Evolutionary conservation across 2,113 vertebrate genomes (phyloP), one percentile per base, ranked within the genome.

Genomic region (Sylvia atricapilla): DNA sequence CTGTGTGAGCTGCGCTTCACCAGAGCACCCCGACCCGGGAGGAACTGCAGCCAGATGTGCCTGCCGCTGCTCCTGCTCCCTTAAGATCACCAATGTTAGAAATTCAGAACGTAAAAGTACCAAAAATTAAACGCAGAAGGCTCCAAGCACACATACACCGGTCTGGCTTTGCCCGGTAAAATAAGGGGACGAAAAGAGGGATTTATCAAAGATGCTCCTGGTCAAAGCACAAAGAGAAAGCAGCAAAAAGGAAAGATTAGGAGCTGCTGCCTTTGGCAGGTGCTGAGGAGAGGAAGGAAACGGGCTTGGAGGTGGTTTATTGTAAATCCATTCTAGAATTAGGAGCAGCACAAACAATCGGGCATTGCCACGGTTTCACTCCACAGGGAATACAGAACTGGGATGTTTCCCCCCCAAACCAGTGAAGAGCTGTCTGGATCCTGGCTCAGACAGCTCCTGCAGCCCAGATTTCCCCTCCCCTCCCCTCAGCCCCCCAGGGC

Each of bases 31-130:
- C 8, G 15, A 4, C 49, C 70, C 7, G 15, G 27, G 3, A 37
- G 37, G 27, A 82, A 5, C 39, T 9, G 49, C 53, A 37, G n/a
- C 67, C 37, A 49, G 27, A n/a, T 13, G 23, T 12, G 74, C 33
- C 66, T 77, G 53, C 76, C 13, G 0, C 13, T 23, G 35, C 55
- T 43, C 11, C 79, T 83, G n/a, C 43, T 53, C 39, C 28, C 55
- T 23, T 2, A 30, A 2, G 4, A 6, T 1, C 73, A 5, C 20
- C 18, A 2, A 55, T 8, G 66, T 8, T 12, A n/a, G 3, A 13
- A 37, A 77, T 35, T 30, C 11, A 2, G 6, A 17, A 15, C 4
- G 4, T 9, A 15, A 30, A 62, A n/a, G 11, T 5, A 37, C 39
- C 13, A 10, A 15, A 19, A 37, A 27, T 8, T 2, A 10, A 53